Evolutionary conservation across 2,888 invertebrate species (phyloP), one percentile per base, ranked within the genome.

Genomic region (Brachyptera putata): DNA sequence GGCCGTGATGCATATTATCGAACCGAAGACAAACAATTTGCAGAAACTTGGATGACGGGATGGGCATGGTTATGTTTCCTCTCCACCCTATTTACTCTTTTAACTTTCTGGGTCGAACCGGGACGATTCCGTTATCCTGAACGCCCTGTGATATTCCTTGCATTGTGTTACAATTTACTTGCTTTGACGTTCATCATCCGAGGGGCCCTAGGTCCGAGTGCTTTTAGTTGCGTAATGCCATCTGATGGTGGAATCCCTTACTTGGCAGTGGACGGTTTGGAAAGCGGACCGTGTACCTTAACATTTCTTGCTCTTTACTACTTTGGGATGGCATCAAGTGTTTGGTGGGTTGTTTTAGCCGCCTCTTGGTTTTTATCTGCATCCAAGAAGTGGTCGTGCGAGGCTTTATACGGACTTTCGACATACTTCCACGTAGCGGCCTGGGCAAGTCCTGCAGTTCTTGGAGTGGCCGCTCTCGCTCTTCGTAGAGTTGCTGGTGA

Each of bases 121-220:
- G 94, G 95, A 70, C 78, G 96, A 57, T 97, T 95, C 73, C 85
- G 90, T 39, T 96, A 95, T 76, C 96, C 96, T 0, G 95, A 95
- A 71, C 80, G 95, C 46, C 95, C 95, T 0, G 89, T 93, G 37
- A 86, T 95, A 61, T 95, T 92, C 77, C 80, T 95, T 63, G 91
- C 94, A 3, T 83, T 91, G 1, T 95, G 95, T 75, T 91, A 93
- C 74, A 87, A 89, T 68, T 79, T 89, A 56, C 84, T 91, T 24
- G 87, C 91, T 0, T 75, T 91, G 3, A 86, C 89, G 26, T 88
- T 90, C 73, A 81, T 80, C 67, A 80, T 86, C 16, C 81, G 89
- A 62, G 84, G 86, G 58, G 83, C 83, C 67, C 74, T 81, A 26
- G 83, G 83, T 0, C 68, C 74, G 2, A 72, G 72, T 48, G 70